Base-by-base conservation (phyloP, 1,140 invertebrate species). In the Plodia interpunctella region DNA sequence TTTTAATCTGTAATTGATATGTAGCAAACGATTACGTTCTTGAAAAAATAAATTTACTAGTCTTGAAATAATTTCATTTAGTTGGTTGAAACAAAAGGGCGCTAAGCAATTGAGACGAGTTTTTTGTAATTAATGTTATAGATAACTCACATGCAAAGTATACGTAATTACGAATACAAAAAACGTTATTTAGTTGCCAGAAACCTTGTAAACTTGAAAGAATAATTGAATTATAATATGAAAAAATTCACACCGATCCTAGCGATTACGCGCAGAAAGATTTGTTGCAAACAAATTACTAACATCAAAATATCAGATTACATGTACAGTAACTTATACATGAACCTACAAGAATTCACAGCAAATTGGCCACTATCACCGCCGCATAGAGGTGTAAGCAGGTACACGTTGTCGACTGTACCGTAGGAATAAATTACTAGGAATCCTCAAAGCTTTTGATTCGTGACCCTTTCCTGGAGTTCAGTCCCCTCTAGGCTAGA, bases 271-370 rank as follows among this genome's bases (percentile, higher is more conserved):
- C 8, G 6, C 38, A 44, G 8, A 35, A 44, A 72, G 69, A 78
- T 78, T 78, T 76, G 76, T 78, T 70, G 73, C 69, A 60, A 74
- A 74, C 70, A 72, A 78, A 78, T 76, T 65, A 57, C 64, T 53
- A 44, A 62, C 68, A 68, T 57, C 51, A 60, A 55, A 60, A 63
- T 70, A 65, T 76, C 65, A 50, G 10, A 62, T 78, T 68, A 70
- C 76, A 19, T 28, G 21, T 44, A 25, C 21, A 25, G 21, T 25
- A 2, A 25, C 6, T n/a, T n/a, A n/a, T n/a, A n/a, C 21, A 2
- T 25, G 2, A 25, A 2, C 21, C 6, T 3, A 25, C 21, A 25
- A 25, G 2, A 25, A 2, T 6, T 25, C 21, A 25, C 2, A 2
- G 2, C 21, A 25, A 25, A 25, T 25, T 25, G 2, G 21, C 21